Base-by-base conservation (phyloP, 1,140 invertebrate species). In the Pseudomyrmex flavicornis region DNA sequence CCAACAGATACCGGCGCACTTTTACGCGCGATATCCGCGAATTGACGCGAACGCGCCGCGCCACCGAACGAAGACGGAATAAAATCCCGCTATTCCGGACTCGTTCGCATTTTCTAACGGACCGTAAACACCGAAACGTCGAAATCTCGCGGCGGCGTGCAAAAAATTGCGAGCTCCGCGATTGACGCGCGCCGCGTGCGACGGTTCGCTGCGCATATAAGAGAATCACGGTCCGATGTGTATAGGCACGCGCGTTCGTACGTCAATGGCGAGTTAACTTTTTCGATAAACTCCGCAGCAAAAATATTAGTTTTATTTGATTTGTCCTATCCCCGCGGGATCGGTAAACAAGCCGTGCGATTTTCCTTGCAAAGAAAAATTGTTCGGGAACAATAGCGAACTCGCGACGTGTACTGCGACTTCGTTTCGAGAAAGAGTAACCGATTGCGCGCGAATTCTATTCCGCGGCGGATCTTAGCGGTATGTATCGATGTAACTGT, bases 401-500 rank as follows among this genome's bases (percentile, higher is more conserved):
- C 62, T 52, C n/a, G 59, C 59, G 44, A 26, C 26, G 0, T 1
- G 26, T 26, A 35, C 26, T 44, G 46, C 58, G 15, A 17, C 65
- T 69, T n/a, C 4, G 52, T 52, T 58, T 69, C 8, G 52, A 69
- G 35, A 7, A 35, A 79, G 52, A 79, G 35, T 69, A 52, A 46
- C 52, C 76, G n/a, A n/a, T n/a, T n/a, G n/a, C n/a, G n/a, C 65
- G 65, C 52, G 65, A 50, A 54, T 26, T 70, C 58, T 13, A 35
- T 59, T 35, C 35, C 35, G 35, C 0, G 10, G 5, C 22, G 22
- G 58, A 80, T 80, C 76, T 70, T 70, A 80, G 12, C 20, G 54
- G 54, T 35, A 35, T 35, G 54, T 70, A 80, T 80, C 54, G 76
- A 80, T 54, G 76, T 79, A 79, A 79, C 76, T 79, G 66, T 80